Base-by-base conservation (phyloP, 2,888 invertebrate species). In the Drosophila stalkeri region DNA sequence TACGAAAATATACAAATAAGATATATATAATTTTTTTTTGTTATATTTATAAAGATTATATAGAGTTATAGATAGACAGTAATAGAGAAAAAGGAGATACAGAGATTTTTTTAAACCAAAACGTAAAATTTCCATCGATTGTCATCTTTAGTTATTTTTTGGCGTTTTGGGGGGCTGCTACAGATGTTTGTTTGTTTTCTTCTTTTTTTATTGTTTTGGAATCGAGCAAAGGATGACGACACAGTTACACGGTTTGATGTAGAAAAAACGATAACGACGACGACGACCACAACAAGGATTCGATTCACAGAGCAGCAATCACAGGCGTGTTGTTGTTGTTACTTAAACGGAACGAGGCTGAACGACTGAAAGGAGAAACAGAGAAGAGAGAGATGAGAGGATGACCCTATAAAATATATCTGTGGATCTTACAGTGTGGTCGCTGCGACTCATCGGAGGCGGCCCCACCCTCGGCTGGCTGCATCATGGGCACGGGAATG, bases 341-440 rank as follows among this genome's bases (percentile, higher is more conserved):
- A 85, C 86, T 95, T 96, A 96, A 76, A 95, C 94, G 71, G 96
- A 96, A 90, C 97, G 96, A 67, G 97, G 97, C 92, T 97, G 97
- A 91, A 97, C 96, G 92, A 95, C 97, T 97, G 94, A 47, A 94
- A 82, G 84, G 23, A 64, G 35, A 64, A 37, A 59, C 52, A 59
- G 47, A 55, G 33, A 63, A 55, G 39, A 47, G 33, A 23, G 31
- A 64, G 16, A 9, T n/a, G 20, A 35, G 56, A 3, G 1, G 0
- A 39, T 0, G 31, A 4, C 3, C 18, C 2, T 4, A 7, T 37
- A n/a, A 16, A 1, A 3, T 7, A 14, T 11, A 14, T 63, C 12
- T 16, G 7, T 0, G 56, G 3, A 44, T 95, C 96, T 95, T 92
- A 97, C 97, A 96, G 90, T 97, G 97, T 74, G 96, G 96, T 93